phyloP scores from a whole-genome alignment of 2,113 vertebrate genomes.

The Cynopterus brachyotis region DNA sequence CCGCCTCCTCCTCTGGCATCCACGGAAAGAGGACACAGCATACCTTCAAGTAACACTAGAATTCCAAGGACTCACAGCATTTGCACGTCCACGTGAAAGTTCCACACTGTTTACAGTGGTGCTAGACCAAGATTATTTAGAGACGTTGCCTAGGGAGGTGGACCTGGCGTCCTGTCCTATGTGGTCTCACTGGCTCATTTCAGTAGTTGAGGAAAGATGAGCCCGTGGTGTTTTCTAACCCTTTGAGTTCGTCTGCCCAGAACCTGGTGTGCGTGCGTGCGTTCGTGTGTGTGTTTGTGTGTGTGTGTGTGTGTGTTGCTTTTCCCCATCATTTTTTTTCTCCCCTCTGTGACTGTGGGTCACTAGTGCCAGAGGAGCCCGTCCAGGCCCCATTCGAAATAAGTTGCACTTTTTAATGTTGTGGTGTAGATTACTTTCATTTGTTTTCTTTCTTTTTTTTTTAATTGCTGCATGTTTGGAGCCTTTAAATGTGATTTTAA shows the following conservation, averaged over 20 bases:
- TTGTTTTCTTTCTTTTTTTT: slow-evolving; percentile 43
- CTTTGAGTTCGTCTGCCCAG: slow-evolving; percentile 49
- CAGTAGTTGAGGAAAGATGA: slow-evolving; percentile 65
- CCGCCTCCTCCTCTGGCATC: slow-evolving; percentile 6
- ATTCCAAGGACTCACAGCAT: slow-evolving; percentile 69
- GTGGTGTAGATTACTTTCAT: slow-evolving; percentile 69
- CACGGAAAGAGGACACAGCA: slow-evolving; percentile 49
- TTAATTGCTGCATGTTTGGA: slow-evolving; percentile 78
- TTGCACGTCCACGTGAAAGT: slow-evolving; percentile 79
- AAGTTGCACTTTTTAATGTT: slow-evolving; percentile 84
- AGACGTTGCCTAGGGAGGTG: slow-evolving; percentile 41
- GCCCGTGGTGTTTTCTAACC: slow-evolving; percentile 64
- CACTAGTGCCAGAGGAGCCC: slow-evolving; percentile 79
- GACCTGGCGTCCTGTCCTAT: slow-evolving; percentile 43
- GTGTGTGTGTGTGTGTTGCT: neutral
- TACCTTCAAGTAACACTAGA: slow-evolving; percentile 75
- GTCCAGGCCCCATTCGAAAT: slow-evolving; percentile 69
- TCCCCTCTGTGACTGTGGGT: slow-evolving; percentile 68
- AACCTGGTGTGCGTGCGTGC: neutral
- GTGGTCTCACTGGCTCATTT: slow-evolving; percentile 66
- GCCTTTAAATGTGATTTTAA: slow-evolving; percentile 77
- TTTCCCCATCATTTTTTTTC: slow-evolving; percentile 54
- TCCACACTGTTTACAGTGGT: slow-evolving; percentile 78
- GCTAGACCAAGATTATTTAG: slow-evolving; percentile 74
- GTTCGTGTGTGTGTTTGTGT: neutral